A percentile compares a stretch with the other conserved stretches of the same genome.
These are phyloP conservation scores for Garrulus glandarius DNA, from an alignment of 2,797 vertebrate species.

Conservation along the genomic window DNA sequence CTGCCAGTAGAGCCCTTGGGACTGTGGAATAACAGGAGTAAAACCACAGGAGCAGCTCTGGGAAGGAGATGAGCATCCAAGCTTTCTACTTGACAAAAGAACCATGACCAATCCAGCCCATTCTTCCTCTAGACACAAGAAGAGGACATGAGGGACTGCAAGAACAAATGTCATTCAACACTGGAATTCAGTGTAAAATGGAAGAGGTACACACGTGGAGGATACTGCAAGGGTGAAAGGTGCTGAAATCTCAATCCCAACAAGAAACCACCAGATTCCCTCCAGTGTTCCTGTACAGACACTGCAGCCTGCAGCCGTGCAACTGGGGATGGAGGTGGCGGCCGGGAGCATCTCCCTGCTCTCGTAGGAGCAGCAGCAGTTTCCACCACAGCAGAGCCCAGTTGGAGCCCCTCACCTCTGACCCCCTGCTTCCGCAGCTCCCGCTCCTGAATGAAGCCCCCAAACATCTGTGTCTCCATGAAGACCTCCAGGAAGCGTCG, in stretches of 20 bases:
- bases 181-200: neutral
- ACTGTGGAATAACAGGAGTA: neutral
- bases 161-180: neutral
- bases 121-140: neutral
- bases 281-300: accelerated
- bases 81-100: neutral
- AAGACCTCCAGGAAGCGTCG: slow-evolving; percentile 95
- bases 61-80: neutral
- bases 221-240: neutral
- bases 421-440: slow-evolving; percentile 89
- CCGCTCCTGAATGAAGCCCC: slow-evolving; percentile 93
- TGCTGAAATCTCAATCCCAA: neutral
- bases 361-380: accelerated
- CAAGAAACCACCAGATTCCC: neutral
- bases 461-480: slow-evolving; percentile 98
- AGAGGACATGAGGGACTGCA: neutral
- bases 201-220: neutral
- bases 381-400: neutral
- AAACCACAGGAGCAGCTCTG: neutral
- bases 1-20: neutral
- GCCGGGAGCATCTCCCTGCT: neutral
- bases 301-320: neutral
- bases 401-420: slow-evolving; percentile 78
- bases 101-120: neutral
- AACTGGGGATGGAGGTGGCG: neutral